These are phyloP conservation scores for Melanotaenia parkinsoni DNA, from an alignment of 2,797 vertebrate species.

Conservation along the genomic window DNA sequence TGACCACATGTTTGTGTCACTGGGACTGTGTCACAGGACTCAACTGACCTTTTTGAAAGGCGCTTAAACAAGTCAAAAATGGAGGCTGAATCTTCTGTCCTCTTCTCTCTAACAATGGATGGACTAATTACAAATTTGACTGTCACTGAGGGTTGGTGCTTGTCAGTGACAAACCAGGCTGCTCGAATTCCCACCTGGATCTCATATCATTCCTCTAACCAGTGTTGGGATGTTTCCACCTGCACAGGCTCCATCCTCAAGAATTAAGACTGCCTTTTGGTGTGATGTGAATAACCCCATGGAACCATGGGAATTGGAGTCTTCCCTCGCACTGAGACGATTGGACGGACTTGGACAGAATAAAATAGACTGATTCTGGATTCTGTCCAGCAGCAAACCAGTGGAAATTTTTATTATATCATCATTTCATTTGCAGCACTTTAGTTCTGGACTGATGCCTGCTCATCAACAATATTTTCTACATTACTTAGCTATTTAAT, in stretches of 20 bases:
- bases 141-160: slow-evolving; percentile 63
- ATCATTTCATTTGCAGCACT: slow-evolving; percentile 83
- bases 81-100: slow-evolving; percentile 37
- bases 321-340: slow-evolving; percentile 84
- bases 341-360: slow-evolving; percentile 79
- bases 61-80: slow-evolving; percentile 61
- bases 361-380: slow-evolving; percentile 70
- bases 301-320: slow-evolving; percentile 82
- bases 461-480: slow-evolving; percentile 65
- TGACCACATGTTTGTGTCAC: slow-evolving; percentile 48
- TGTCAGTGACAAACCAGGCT: slow-evolving; percentile 60
- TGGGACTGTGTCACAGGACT: slow-evolving; percentile 63
- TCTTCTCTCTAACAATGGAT: slow-evolving; percentile 54
- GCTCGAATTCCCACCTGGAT: slow-evolving; percentile 68
- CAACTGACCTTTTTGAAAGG: slow-evolving; percentile 72
- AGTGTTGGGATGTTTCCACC: slow-evolving; percentile 63
- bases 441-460: slow-evolving; percentile 81
- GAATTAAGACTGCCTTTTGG: slow-evolving; percentile 71
- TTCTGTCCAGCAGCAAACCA: slow-evolving; percentile 77
- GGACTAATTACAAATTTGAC: slow-evolving; percentile 70
- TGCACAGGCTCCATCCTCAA: slow-evolving; percentile 66
- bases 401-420: slow-evolving; percentile 65
- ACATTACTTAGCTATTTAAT: slow-evolving; percentile 67
- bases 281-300: slow-evolving; percentile 74
- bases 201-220: slow-evolving; percentile 80